Evolutionary conservation across 2,113 vertebrate species (phyloP), one percentile per base, ranked within the genome.

Genomic region (Elgaria multicarinata): DNA sequence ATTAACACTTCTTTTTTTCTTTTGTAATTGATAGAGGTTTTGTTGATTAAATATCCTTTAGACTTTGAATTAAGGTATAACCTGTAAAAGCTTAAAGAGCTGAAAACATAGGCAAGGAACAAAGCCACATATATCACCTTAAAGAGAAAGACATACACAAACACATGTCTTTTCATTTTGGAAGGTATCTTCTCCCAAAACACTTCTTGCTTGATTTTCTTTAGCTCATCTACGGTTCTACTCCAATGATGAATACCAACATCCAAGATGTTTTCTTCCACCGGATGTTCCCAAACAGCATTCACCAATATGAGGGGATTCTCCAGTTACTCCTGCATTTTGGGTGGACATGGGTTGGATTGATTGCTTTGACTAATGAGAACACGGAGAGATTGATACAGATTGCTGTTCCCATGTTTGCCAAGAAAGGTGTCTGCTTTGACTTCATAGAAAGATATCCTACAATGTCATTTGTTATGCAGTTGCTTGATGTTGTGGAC

Each of bases 271-370:
- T 39, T 71, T 88, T 88, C 22, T 58, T 58, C 53, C n/a, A 81
- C 6, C 9, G 26, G 18, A 55, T 88, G 78, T 80, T 81, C 66
- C 77, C 87, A 55, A 58, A 33, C 3, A 20, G 28, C 1, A 14
- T 31, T 26, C 33, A 72, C 44, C 87, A 81, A 20, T 46, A 69
- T 6, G 53, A 31, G 7, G 77, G 77, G 13, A 81, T 88, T 44
- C 64, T 80, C 4, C 46, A 72, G 64, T 20, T 88, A 1, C 77
- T 81, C 12, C 28, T 88, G 24, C 50, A 58, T 44, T 81, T 88
- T 26, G 55, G 22, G 2, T 88, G 87, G 87, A 58, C 28, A 8
- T 88, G 86, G 86, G 58, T 80, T 71, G 87, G 87, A 14, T 24
- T 88, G 46, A 16, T 71, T 12, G 71, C 8, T 22, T 14, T 42